Evolutionary conservation across 2,888 invertebrate species (phyloP), one percentile per base, ranked within the genome.

Genomic region (Desoria tigrina): DNA sequence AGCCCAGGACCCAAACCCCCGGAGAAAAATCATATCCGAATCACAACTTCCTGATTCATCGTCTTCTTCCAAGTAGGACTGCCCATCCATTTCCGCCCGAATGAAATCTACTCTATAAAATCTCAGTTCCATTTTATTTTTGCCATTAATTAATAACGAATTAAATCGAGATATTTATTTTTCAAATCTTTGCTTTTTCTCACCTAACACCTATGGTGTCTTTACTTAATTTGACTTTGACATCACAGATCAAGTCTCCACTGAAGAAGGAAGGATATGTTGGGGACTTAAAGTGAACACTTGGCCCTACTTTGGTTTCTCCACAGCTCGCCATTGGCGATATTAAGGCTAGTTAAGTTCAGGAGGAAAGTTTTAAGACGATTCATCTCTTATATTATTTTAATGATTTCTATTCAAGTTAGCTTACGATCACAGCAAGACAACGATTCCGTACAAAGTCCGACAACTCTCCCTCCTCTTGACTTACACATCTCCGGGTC

Each of bases 401-500:
- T n/a, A n/a, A n/a, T n/a, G n/a, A n/a, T n/a, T n/a, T n/a, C n/a
- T n/a, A n/a, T n/a, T n/a, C n/a, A n/a, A n/a, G n/a, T 24, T 51
- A 24, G 65, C 63, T 70, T 70, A 75, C 75, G 62, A 54, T 75
- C 70, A 55, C 75, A 75, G 39, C 75, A 75, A 11, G 69, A 61
- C 18, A 68, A 28, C 2, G 51, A 42, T 49, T 72, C 71, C 21
- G 61, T 71, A 51, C 75, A 75, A 18, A 62, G 67, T 1, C 73
- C 73, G 16, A 70, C 50, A 6, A 74, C 65, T 60, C 71, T 68
- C 23, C 75, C 75, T 24, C 72, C 72, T 11, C 68, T 59, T 2
- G 39, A 18, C 24, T 65, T 63, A 32, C 75, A 75, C 26, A 56
- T 54, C 28, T 23, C 2, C 2, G 64, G 26, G 56, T 69, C 67